Base-by-base conservation (phyloP, 2,113 vertebrate genomes). In the Gymnogyps californianus region DNA sequence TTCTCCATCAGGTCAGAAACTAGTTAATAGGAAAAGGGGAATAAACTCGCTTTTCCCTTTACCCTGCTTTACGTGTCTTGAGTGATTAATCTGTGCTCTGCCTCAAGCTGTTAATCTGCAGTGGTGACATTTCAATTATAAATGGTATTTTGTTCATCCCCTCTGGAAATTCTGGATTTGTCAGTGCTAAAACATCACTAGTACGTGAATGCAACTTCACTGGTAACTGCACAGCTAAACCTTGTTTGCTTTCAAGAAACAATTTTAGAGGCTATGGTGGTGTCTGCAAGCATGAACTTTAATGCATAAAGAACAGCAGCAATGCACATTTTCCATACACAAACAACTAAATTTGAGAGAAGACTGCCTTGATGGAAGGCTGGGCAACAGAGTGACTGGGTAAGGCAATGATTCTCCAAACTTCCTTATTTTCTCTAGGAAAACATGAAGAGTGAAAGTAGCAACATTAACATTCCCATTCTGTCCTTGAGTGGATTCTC, bases 121-220 rank as follows among this genome's bases (percentile, higher is more conserved):
- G 90, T 38, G 46, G 79, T 95, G 97, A 95, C 96, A 96, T 96
- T 96, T 95, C 89, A 95, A 91, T 95, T 97, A 87, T 89, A 96
- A 94, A 85, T 1, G 32, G 92, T 82, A 93, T 96, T 96, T 95
- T 93, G 90, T 93, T 80, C 57, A 40, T 91, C 72, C 92, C 91
- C 92, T 92, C 89, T 93, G 94, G 95, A 93, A 92, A 95, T 96
- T 59, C 49, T 85, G 70, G 77, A 91, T 93, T 87, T 93, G 87
- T 93, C 87, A 79, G 69, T 76, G 74, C 87, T 93, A 76, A 92
- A 87, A 76, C 89, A 89, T 92, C 75, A 29, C 57, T 18, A 16
- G 52, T 44, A 79, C 52, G 32, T 46, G 74, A 90, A 77, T 72
- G 44, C 29, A 75, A 4, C 77, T 82, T 84, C 83, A 44, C 80